Percentiles rank a stretch among this genome's conserved stretches.
Evolutionary conservation across 2,797 vertebrate genomes (phyloP).

Genomic region (Esox lucius): DNA sequence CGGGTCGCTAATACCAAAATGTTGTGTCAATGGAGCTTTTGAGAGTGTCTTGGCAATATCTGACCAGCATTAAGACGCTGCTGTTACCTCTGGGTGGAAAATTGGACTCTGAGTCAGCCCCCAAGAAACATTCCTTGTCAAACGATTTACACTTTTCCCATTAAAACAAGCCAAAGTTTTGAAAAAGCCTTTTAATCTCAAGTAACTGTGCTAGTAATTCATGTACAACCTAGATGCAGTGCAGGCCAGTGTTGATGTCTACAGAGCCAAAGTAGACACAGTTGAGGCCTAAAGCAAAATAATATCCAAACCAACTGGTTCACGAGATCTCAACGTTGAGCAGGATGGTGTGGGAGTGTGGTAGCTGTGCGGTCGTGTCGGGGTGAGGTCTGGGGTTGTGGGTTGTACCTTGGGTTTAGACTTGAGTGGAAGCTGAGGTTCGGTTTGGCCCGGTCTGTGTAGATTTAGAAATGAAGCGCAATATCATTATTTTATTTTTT

Average conservation of each 20-base stretch:
- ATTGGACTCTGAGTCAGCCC: constrained; percentile 46
- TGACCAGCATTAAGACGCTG: constrained; percentile 38
- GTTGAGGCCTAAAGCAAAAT: constrained; percentile 61
- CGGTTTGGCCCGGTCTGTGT: constrained; percentile 51
- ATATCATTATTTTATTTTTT: constrained; percentile 18
- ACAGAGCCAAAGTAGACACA: constrained; percentile 60
- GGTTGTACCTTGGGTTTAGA: constrained; percentile 58
- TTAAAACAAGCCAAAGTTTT: constrained; percentile 48
- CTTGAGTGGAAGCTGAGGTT: constrained; percentile 68
- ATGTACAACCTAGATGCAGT: constrained; percentile 28
- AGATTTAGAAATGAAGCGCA: constrained; percentile 46
- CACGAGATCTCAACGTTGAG: constrained; percentile 50
- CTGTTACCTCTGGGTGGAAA: constrained; percentile 55
- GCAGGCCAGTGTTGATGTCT: constrained; percentile 59
- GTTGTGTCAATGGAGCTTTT: constrained; percentile 43
- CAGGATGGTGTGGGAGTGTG: constrained; percentile 39
- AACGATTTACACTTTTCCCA: constrained; percentile 59
- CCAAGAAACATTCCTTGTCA: constrained; percentile 57
- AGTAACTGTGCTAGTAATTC: constrained; percentile 49
- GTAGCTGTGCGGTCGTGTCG: constrained; percentile 54
- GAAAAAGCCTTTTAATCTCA: constrained; percentile 40
- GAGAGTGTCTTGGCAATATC: constrained; percentile 52
- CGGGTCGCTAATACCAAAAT: background rate
- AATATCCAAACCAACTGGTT: constrained; percentile 58
- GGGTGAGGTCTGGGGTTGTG: constrained; percentile 64